Conservation (phyloP, 2,113 vertebrate genomes). For the Rhinoderma darwinii region DNA sequence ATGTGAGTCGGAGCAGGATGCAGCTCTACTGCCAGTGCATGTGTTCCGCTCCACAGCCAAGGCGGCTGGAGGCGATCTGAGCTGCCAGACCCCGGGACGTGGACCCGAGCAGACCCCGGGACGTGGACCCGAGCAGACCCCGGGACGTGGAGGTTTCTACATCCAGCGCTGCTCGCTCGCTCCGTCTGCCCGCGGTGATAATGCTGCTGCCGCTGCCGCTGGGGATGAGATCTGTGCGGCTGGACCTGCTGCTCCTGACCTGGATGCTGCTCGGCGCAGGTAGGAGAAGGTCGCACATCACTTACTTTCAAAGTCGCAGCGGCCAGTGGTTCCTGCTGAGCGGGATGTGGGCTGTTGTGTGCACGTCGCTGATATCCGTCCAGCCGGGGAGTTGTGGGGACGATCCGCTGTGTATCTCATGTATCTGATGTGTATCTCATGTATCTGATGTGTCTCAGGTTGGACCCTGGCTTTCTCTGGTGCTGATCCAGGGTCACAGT, state of each 20-base stretch:
- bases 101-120: conserved; percentile 53
- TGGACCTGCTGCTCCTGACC: conserved; percentile 72
- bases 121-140: conserved; percentile 46
- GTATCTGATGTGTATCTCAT: too few species aligned
- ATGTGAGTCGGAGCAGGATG: conserved; percentile 64
- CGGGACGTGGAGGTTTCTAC: conserved; percentile 47
- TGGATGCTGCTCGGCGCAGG: conserved; percentile 76
- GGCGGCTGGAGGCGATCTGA: conserved; percentile 60
- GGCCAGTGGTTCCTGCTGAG: too few species aligned
- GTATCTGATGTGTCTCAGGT: not conserved
- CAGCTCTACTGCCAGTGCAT: conserved; percentile 61
- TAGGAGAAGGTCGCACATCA: conserved; percentile 66
- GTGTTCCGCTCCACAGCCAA: conserved; percentile 62
- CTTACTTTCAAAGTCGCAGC: conserved; percentile 58
- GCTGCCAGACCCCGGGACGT: conserved; percentile 55
- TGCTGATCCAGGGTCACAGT: not conserved
- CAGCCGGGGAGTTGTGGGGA: too few species aligned
- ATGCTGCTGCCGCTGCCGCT: conserved; percentile 64
- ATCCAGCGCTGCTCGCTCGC: conserved; percentile 59
- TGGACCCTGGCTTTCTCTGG: not conserved
- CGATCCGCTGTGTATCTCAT: too few species aligned
- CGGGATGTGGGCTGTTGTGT: not conserved
- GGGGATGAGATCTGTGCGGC: conserved; percentile 75
- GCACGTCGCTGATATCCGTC: too few species aligned
- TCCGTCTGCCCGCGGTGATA: conserved; percentile 55